Evolutionary conservation across 2,797 vertebrate genomes (phyloP).

Genomic region (Cottoperca gobio): DNA sequence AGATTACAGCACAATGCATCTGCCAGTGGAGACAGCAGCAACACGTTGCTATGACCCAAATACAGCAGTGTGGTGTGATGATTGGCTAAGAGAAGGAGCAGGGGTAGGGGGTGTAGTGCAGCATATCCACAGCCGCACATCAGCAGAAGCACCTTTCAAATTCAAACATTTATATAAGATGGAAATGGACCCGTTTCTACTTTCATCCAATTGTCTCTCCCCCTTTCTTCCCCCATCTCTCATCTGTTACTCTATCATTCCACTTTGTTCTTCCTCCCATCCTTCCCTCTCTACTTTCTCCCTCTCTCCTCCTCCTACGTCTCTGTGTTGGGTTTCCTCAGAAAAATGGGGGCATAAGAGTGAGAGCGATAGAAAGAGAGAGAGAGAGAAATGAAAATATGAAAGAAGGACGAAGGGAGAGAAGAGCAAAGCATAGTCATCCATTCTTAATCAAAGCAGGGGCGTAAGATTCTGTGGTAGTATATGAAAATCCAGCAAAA

Average conservation of each 20-base stretch:
- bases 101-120: conserved; percentile 44
- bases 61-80: conserved; percentile 72
- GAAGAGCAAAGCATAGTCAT: conserved; percentile 54
- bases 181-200: conserved; percentile 36
- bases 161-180: conserved; percentile 79
- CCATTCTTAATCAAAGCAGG: conserved; percentile 76
- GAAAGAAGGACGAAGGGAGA: conserved; percentile 34
- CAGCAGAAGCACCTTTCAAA: conserved; percentile 78
- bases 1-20: conserved; percentile 83
- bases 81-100: conserved; percentile 80
- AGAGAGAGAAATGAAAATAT: conserved; percentile 37
- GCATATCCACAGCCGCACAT: conserved; percentile 57
- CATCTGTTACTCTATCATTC: conserved; percentile 30
- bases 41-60: conserved; percentile 85
- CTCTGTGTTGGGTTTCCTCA: conserved; percentile 39
- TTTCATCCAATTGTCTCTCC: conserved; percentile 28
- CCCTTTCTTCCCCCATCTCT: conserved; percentile 2
- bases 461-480: conserved; percentile 34
- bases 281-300: conserved; percentile 9
- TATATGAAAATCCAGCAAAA: conserved; percentile 46
- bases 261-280: conserved; percentile 22
- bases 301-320: conserved; percentile 40
- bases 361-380: conserved; percentile 26
- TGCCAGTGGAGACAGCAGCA: conserved; percentile 81
- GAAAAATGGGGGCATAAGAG: conserved; percentile 31